Evolutionary conservation across 1,140 invertebrate genomes (phyloP), one percentile per base, ranked within the genome.

Genomic region (Macrobrachium rosenbergii): DNA sequence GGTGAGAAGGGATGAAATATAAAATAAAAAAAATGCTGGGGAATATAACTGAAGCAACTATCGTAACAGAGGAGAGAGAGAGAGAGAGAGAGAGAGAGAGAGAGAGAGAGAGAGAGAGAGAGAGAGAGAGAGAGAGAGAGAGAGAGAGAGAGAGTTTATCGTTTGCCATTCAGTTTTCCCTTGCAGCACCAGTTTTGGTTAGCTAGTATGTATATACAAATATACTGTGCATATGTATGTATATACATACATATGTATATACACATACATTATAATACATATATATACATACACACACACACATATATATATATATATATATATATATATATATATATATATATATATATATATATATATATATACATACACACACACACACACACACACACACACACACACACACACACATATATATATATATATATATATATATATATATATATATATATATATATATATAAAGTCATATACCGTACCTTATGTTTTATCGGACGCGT

Each of bases 171-270:
- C n/a, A n/a, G n/a, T n/a, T n/a, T n/a, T n/a, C n/a, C n/a, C n/a
- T n/a, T n/a, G n/a, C n/a, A n/a, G n/a, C n/a, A n/a, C n/a, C n/a
- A n/a, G n/a, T n/a, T n/a, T n/a, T n/a, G n/a, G n/a, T n/a, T n/a
- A n/a, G n/a, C n/a, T n/a, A n/a, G n/a, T 78, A 52, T 78, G 52
- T 78, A 78, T 78, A 78, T 78, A 78, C 52, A 78, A 58, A 78
- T 78, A 78, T 78, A 58, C n/a, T 78, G 52, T 78, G 6, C 21
- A 60, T 78, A 60, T 78, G 21, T 78, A 60, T 78, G 21, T 58
- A 60, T 78, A 23, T 72, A 72, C 23, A 72, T 72, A 72, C 6
- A 72, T 72, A 72, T 28, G 23, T 72, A 72, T 72, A 72, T 72
- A 72, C 23, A 72, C 23, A 72, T n/a, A n/a, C n/a, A n/a, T n/a